Base-by-base conservation (phyloP, 2,888 invertebrate species). In the Cybosia mesomella region DNA sequence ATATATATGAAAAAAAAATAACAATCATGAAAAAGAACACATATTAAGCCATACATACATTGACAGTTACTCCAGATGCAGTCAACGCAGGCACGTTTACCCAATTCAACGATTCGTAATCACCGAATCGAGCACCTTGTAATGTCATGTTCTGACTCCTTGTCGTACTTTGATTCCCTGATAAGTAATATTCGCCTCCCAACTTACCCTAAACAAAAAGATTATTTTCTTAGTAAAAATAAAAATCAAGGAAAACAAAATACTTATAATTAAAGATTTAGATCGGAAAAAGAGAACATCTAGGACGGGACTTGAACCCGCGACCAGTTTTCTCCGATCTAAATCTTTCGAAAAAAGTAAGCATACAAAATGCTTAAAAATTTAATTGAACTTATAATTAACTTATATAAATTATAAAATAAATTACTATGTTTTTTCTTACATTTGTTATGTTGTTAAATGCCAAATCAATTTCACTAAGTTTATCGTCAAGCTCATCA, bases 141-240 rank as follows among this genome's bases (percentile, higher is more conserved):
- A 85, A 63, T 72, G 68, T 21, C 28, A 72, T 22, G 64, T 67
- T 65, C 68, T 84, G 71, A 39, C 32, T 68, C 3, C 70, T 69
- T 36, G 39, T 24, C 18, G 58, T 9, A 1, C 36, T 64, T 21
- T 81, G 68, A 58, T 73, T 60, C 9, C 79, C n/a, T 7, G 84
- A 73, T 49, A 85, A 54, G 59, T 76, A 85, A 63, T 78, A 83
- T 58, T 87, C 83, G 11, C 85, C 86, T 43, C 85, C 86, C 82
- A 77, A 83, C 3, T 68, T 60, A 53, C 80, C 82, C 86, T 86
- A 60, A 34, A 58, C 18, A 68, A 67, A 58, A 55, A n/a, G n/a
- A n/a, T 9, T 32, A 54, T n/a, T 34, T 43, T 18, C 3, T 34
- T 11, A 58, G 11, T 9, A 1, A 9, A 10, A n/a, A 22, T 9